phyloP scores from a whole-genome alignment of 2,797 vertebrate species.

The Phalloptychus januarius region DNA sequence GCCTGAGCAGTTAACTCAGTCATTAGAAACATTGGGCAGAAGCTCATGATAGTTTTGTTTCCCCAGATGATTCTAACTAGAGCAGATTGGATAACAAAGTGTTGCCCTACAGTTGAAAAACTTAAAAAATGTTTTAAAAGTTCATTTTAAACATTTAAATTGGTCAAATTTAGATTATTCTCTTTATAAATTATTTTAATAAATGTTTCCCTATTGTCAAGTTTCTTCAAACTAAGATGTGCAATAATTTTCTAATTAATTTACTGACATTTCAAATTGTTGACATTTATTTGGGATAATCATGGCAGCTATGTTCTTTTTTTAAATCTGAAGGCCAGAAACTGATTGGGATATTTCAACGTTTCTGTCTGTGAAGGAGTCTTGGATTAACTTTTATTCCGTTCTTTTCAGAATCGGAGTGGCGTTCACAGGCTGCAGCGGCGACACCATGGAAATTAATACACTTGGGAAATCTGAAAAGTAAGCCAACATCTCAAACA shows the following conservation, averaged over 20 bases:
- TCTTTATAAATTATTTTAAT: too few species aligned
- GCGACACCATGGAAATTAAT: constrained; percentile 92
- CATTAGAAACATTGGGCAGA: too few species aligned
- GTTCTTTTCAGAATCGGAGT: constrained; percentile 85
- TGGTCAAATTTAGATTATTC: too few species aligned
- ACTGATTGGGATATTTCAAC: not conserved
- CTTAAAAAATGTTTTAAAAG: too few species aligned
- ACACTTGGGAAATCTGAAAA: constrained; percentile 90
- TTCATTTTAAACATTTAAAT: too few species aligned
- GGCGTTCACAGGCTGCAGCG: constrained; percentile 85
- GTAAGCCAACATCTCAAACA: constrained; percentile 69
- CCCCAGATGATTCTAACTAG: too few species aligned
- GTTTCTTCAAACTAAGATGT: too few species aligned
- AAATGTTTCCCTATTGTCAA: too few species aligned
- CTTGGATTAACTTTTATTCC: not conserved
- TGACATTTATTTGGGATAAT: not conserved
- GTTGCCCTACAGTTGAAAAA: too few species aligned
- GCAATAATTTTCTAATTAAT: not conserved
- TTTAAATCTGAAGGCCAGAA: not conserved
- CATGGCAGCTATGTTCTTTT: not conserved
- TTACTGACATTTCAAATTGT: not conserved
- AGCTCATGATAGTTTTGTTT: too few species aligned
- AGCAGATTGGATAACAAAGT: too few species aligned
- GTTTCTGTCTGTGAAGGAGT: not conserved
- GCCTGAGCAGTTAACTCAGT: too few species aligned